Percentiles rank a stretch among this genome's conserved stretches.
These are phyloP conservation scores for Colletes gigas DNA, from an alignment of 1,140 invertebrate species.

Conservation along the genomic window DNA sequence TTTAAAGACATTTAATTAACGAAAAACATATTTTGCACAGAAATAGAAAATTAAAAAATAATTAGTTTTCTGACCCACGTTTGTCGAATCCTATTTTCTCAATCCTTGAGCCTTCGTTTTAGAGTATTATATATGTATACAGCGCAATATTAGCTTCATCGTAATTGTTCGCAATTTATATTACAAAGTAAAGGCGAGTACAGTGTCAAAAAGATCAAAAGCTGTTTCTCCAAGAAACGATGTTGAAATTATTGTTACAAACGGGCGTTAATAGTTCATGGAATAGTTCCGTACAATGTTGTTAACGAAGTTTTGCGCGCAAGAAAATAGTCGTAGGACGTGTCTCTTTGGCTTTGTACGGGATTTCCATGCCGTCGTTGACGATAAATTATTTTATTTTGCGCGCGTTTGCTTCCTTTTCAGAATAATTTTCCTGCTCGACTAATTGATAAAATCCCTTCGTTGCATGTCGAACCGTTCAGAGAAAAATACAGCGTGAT, in stretches of 20 bases:
- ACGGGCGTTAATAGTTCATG: conserved; percentile 12
- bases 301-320: conserved; percentile 9
- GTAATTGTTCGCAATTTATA: neutral
- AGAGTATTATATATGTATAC: no score
- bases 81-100: no score
- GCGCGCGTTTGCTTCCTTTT: conserved; percentile 8
- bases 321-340: conserved; percentile 39
- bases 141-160: no score
- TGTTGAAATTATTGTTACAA: conserved; percentile 11
- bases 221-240: neutral
- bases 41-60: no score
- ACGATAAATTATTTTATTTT: conserved; percentile 63
- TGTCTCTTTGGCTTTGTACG: conserved; percentile 40
- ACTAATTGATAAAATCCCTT: neutral
- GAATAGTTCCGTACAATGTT: neutral
- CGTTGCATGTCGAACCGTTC: neutral
- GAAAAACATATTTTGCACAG: no score
- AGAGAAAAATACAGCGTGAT: no score
- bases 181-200: neutral
- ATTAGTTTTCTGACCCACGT: no score
- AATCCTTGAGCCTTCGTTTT: no score
- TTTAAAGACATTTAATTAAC: no score
- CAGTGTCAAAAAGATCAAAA: conserved; percentile 1
- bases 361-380: conserved; percentile 54
- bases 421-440: conserved; percentile 41